Evolutionary conservation across 2,888 invertebrate genomes (phyloP).

Genomic region (Drosophila nigritarsus): DNA sequence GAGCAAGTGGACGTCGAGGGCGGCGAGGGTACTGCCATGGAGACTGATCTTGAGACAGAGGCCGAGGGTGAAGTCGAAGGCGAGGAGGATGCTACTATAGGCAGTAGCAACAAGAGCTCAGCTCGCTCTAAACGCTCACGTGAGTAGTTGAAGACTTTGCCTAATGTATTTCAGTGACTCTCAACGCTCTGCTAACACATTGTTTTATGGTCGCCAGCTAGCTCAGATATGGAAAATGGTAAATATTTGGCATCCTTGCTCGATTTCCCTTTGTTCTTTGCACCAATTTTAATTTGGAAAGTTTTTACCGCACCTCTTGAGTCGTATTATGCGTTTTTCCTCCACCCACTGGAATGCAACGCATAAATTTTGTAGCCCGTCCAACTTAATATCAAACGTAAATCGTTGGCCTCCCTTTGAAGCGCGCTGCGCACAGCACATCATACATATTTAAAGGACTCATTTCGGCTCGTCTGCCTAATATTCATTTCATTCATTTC

Average conservation of each 20-base stretch:
- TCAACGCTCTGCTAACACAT: constrained; percentile 21
- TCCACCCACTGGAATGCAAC: constrained; percentile 36
- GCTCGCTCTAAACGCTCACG: constrained; percentile 61
- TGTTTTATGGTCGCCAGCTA: constrained; percentile 66
- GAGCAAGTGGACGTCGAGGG: constrained; percentile 43
- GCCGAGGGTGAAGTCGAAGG: constrained; percentile 62
- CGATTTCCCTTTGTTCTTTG: constrained; percentile 38
- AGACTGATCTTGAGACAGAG: constrained; percentile 59
- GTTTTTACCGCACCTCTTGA: constrained; percentile 43
- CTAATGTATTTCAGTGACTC: background rate
- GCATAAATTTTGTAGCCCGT: constrained; percentile 72
- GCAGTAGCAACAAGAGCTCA: constrained; percentile 77
- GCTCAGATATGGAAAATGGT: constrained; percentile 84
- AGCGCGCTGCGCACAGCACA: constrained; percentile 54
- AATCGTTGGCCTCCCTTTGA: constrained; percentile 61
- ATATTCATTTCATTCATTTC: constrained; percentile 79
- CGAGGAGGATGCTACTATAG: constrained; percentile 63
- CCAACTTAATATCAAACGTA: constrained; percentile 76
- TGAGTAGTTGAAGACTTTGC: constrained; percentile 48
- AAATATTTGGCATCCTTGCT: constrained; percentile 63
- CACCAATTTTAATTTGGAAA: constrained; percentile 71
- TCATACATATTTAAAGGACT: constrained; percentile 83
- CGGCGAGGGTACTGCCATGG: constrained; percentile 44
- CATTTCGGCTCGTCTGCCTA: constrained; percentile 65
- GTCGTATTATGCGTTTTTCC: constrained; percentile 11